Percentiles rank a stretch among this genome's conserved stretches.
Evolutionary conservation across 2,888 invertebrate species (phyloP).

Genomic region (Drosophila crucigera): DNA sequence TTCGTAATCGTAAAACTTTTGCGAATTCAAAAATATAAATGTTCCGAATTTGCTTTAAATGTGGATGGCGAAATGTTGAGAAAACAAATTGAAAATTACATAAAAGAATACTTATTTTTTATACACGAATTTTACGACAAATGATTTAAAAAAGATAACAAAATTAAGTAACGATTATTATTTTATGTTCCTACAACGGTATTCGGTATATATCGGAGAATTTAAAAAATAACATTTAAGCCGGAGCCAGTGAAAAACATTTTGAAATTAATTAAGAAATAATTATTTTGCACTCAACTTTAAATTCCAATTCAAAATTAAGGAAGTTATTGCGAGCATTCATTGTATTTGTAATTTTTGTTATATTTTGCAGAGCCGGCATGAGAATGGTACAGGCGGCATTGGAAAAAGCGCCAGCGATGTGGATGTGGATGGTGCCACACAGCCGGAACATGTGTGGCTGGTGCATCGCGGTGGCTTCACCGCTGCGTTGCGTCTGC

Average conservation of each 20-base stretch:
- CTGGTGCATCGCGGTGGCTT: slow-evolving; percentile 97
- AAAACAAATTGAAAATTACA: not conserved
- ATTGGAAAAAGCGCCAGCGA: slow-evolving; percentile 42
- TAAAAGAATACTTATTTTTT: not conserved
- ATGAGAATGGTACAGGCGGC: slow-evolving; percentile 63
- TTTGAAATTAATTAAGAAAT: not conserved
- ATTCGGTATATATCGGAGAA: not conserved
- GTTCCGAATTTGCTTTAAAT: not conserved
- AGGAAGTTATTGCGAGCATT: not conserved
- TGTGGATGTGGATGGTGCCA: slow-evolving; percentile 53
- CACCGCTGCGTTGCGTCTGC: slow-evolving; percentile 89
- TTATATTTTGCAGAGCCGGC: slow-evolving; percentile 66
- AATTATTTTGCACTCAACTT: not conserved
- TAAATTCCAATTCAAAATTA: not conserved
- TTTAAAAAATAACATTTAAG: not conserved
- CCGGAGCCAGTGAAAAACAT: not conserved
- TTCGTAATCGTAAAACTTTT: not conserved
- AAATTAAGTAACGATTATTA: not conserved
- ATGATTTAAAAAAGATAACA: not conserved
- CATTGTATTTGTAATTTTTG: slow-evolving; percentile 14
- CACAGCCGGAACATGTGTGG: slow-evolving; percentile 91
- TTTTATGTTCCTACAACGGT: not conserved
- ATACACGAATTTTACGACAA: not conserved
- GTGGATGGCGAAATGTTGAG: not conserved
- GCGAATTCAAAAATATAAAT: not conserved